Conservation (phyloP, 2,113 vertebrate species). For the Coptodon bakossiorum region DNA sequence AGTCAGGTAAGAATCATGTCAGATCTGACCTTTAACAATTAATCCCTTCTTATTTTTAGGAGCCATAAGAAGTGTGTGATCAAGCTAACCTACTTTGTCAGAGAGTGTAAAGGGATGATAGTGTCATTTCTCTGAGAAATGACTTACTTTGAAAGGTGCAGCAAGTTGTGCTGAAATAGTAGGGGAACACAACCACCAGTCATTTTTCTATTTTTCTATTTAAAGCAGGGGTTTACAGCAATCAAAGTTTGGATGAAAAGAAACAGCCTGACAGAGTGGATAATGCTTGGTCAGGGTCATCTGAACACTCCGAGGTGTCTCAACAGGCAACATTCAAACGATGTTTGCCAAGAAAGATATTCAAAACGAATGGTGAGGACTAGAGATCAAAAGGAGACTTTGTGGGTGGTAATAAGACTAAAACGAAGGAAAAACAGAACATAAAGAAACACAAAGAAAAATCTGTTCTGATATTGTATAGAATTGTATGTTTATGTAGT, state of each 20-base stretch:
- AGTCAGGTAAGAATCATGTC: slow-evolving; percentile 66
- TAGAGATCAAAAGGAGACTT: neutral
- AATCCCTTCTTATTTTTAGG: slow-evolving; percentile 72
- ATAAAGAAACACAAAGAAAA: neutral
- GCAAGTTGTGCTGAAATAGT: neutral
- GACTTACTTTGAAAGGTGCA: neutral
- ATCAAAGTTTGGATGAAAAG: neutral
- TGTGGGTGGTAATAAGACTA: slow-evolving; percentile 7
- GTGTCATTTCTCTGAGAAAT: neutral
- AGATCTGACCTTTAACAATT: slow-evolving; percentile 72
- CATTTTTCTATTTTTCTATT: neutral
- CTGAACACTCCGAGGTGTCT: neutral
- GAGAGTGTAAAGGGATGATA: slow-evolving; percentile 1
- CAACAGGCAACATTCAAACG: neutral
- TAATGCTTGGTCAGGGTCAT: neutral
- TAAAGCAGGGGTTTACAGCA: neutral
- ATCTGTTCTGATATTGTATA: neutral
- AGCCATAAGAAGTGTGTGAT: slow-evolving; percentile 26
- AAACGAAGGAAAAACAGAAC: neutral
- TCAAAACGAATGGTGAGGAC: slow-evolving; percentile 1
- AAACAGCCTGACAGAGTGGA: neutral
- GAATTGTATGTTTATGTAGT: neutral
- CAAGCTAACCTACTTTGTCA: slow-evolving; percentile 58
- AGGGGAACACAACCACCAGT: neutral
- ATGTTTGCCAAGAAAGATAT: neutral